These are phyloP conservation scores for Drosophila murphyi DNA, from an alignment of 1,140 invertebrate species.

Conservation along the genomic window DNA sequence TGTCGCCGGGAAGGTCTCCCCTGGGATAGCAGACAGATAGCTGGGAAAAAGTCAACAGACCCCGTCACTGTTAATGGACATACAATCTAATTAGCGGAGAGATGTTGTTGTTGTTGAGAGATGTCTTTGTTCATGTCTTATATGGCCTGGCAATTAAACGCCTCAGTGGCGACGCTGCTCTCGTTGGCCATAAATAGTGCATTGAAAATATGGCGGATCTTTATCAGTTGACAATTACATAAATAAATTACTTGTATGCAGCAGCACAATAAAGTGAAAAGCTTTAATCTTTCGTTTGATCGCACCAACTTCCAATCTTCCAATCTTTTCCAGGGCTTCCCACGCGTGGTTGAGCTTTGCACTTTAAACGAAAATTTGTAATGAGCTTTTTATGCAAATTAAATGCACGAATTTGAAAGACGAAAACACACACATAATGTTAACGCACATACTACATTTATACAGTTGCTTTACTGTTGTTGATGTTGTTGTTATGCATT, in stretches of 20 bases:
- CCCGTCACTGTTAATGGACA: slow-evolving; percentile 21
- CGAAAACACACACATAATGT: slow-evolving; percentile 26
- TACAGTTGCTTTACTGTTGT: slow-evolving; percentile 25
- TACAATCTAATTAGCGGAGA: slow-evolving; percentile 64
- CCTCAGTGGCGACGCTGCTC: slow-evolving; percentile 8
- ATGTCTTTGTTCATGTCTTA: slow-evolving; percentile 29
- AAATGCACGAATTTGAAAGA: slow-evolving; percentile 58
- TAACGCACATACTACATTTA: slow-evolving; percentile 32
- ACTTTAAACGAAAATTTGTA: slow-evolving; percentile 38
- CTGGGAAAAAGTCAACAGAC: not conserved
- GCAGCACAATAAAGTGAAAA: slow-evolving; percentile 13
- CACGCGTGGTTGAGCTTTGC: slow-evolving; percentile 49
- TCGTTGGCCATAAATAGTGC: slow-evolving; percentile 36
- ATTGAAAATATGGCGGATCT: slow-evolving; percentile 28
- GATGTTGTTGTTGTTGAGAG: slow-evolving; percentile 9
- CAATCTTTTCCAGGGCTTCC: slow-evolving; percentile 23
- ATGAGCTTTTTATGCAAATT: slow-evolving; percentile 68
- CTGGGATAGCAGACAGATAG: slow-evolving; percentile 15
- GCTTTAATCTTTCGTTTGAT: slow-evolving; percentile 21
- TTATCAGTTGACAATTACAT: slow-evolving; percentile 46
- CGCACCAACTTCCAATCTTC: slow-evolving; percentile 12
- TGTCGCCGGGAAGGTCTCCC: slow-evolving; percentile 32
- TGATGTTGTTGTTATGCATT: slow-evolving; percentile 26
- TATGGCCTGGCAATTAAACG: slow-evolving; percentile 22
- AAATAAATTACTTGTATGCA: slow-evolving; percentile 15